Evolutionary conservation across 92 coral and sea anemone species (phyloP).

Genomic region (Heteractis magnifica): DNA sequence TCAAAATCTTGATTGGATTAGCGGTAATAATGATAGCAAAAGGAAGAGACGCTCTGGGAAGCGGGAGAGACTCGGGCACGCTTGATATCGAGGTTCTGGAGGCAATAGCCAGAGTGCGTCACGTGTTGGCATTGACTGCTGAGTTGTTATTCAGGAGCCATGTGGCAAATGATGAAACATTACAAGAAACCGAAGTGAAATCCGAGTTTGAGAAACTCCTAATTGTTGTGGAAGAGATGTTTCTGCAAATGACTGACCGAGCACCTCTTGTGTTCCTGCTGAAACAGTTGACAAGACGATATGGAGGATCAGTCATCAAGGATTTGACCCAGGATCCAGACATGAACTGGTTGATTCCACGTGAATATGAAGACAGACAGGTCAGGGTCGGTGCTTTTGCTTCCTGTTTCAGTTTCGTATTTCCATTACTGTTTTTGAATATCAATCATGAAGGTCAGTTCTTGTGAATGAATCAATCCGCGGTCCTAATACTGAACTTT

Average conservation of each 20-base stretch:
- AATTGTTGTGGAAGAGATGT: constrained; percentile 49
- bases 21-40: not conserved
- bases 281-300: constrained; percentile 68
- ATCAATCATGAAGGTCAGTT: no score
- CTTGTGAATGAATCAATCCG: not conserved
- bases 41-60: not conserved
- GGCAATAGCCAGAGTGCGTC: constrained; percentile 63
- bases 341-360: constrained; percentile 68
- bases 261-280: constrained; percentile 61
- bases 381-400: not conserved
- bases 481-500: not conserved
- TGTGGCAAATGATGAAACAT: constrained; percentile 29
- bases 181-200: constrained; percentile 25
- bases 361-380: constrained; percentile 20
- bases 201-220: constrained; percentile 44
- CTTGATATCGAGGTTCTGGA: constrained; percentile 59
- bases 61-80: not conserved
- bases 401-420: no score
- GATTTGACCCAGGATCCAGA: constrained; percentile 42
- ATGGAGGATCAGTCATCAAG: constrained; percentile 62
- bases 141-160: constrained; percentile 53
- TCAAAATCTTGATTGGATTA: constrained; percentile 1
- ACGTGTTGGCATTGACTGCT: constrained; percentile 50
- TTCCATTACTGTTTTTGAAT: not conserved
- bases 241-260: constrained; percentile 40